Base-by-base conservation (phyloP, 2,888 invertebrate genomes). In the Drosophila nr. perissopoda region DNA sequence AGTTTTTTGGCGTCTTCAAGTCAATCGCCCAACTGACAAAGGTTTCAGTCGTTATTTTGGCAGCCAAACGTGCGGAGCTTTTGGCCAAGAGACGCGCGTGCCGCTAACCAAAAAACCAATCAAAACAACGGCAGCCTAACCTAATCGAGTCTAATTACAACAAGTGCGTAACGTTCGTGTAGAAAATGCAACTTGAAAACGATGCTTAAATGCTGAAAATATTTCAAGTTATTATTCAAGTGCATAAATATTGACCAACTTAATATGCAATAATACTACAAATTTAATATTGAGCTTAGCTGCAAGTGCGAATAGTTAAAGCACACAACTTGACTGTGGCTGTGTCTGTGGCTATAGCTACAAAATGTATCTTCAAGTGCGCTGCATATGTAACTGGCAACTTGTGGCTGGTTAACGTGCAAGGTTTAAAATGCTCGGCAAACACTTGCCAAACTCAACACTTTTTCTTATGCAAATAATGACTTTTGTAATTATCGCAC, bases 31-130 rank as follows among this genome's bases (percentile, higher is more conserved):
- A 67, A 73, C 76, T 77, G 59, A 53, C 72, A 74, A 82, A 82
- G 82, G 81, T 83, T 84, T 88, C 84, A 89, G 89, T 89, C 84
- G 88, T 76, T 62, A 78, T 90, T 89, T 90, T 83, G 89, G 89
- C 82, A 88, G 89, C 86, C 81, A 75, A 85, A 82, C 89, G 90
- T 80, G 81, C 89, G 89, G 81, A 76, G 69, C 80, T 79, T 79
- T 74, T 60, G 67, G 69, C 60, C 58, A 81, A 77, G 3, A 46
- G 33, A 68, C 71, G 73, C 83, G 74, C 71, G 65, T 69, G 48
- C 40, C 51, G 36, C 63, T 29, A 27, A 52, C 21, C 21, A 21
- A 42, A 42, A 6, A 46, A 13, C 21, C 13, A 46, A 46, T 46
- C 21, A 52, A 25, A 38, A 56, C 42, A 54, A 31, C 56, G 52